Base-by-base conservation (phyloP, 2,113 vertebrate species). In the Cyrtonyx montezumae region DNA sequence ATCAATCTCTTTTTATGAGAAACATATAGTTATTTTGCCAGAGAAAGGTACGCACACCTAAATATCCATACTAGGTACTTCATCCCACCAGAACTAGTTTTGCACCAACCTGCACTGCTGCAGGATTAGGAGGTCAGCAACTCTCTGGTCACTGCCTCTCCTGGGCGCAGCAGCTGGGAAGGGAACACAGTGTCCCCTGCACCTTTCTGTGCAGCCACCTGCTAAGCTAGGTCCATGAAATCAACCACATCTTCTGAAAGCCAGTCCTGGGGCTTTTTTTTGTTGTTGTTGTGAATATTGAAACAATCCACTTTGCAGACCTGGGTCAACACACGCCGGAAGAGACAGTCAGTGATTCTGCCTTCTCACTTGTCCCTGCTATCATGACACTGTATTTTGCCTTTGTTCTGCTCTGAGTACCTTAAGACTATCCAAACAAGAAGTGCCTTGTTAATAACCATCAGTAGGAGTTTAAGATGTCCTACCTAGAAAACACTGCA, bases 131-230 rank as follows among this genome's bases (percentile, higher is more conserved):
- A 83, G 13, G 32, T 43, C 49, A n/a, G 23, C 16, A 16, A 51
- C 9, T 40, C 23, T 12, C 21, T 21, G 20, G 26, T 15, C 5
- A 40, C 12, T 73, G 11, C 40, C 25, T 56, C 0, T 36, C 32
- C 25, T 11, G 14, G 23, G 34, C 2, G 9, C 13, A 76, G 23
- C 3, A 53, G 43, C 17, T 65, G 85, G n/a, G 30, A 22, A 83
- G 13, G 17, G 34, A 71, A 26, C 28, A 77, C 9, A 7, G 37
- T 1, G 2, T 5, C 7, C 6, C 7, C 25, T 0, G 2, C 0
- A 0, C 4, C 10, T n/a, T 87, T 32, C 55, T 37, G 8, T 15
- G 14, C 6, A 1, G 45, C 5, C 7, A 34, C 49, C 11, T 48
- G 16, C 1, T 0, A 84, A 84, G 45, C 2, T 25, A 67, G n/a